Evolutionary conservation across 2,888 invertebrate genomes (phyloP).

Genomic region (Protodeltote pygarga): DNA sequence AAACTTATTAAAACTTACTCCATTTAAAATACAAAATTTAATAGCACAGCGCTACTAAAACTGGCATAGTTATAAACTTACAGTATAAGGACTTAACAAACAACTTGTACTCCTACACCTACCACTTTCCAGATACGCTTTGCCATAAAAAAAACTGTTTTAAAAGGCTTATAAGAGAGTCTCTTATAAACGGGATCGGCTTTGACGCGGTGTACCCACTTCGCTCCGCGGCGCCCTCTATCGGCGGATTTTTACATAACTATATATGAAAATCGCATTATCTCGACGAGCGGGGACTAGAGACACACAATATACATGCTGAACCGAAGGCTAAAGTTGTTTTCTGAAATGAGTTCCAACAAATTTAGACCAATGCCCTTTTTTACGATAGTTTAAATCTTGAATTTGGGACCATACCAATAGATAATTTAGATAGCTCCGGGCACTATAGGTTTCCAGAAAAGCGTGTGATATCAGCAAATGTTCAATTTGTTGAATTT

Average conservation of each 20-base stretch:
- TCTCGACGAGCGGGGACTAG: conserved; percentile 34
- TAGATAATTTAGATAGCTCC: too few relatives aligned
- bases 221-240: conserved; percentile 56
- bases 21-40: neutral
- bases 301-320: neutral
- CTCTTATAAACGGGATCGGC: conserved; percentile 50
- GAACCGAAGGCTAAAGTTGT: too few relatives aligned
- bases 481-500: too few relatives aligned
- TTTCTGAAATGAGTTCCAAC: too few relatives aligned
- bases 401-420: too few relatives aligned
- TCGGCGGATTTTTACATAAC: conserved; percentile 64
- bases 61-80: neutral
- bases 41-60: neutral
- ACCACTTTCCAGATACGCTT: conserved; percentile 6
- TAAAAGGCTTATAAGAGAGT: conserved; percentile 42
- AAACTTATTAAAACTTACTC: conserved; percentile 11
- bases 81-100: conserved; percentile 2
- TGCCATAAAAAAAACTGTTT: conserved; percentile 35
- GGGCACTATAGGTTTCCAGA: too few relatives aligned
- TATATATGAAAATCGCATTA: conserved; percentile 70
- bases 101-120: conserved; percentile 8
- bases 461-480: too few relatives aligned
- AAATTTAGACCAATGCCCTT: too few relatives aligned
- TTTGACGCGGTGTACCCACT: conserved; percentile 37
- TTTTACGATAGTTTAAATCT: too few relatives aligned